These are phyloP conservation scores for Heliocidaris erythrogramma DNA, from an alignment of 35 echinoderm and acorn worm genomes.

Conservation along the genomic window DNA sequence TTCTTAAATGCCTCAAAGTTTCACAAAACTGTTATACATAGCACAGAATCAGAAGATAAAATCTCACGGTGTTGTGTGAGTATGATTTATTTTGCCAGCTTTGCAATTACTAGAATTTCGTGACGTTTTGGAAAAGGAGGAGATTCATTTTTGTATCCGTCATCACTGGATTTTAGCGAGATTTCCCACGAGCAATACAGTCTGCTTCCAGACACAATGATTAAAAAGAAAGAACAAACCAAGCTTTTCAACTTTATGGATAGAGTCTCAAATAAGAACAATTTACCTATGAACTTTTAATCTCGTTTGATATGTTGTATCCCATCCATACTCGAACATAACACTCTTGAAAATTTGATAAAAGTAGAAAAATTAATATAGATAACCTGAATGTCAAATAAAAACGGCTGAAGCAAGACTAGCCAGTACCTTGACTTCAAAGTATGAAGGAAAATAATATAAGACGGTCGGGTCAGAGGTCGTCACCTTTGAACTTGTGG, in stretches of 20 bases:
- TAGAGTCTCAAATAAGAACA: no score
- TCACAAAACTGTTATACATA: no score
- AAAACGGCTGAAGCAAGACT: not conserved
- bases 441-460: not conserved
- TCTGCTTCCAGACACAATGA: not conserved
- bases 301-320: not conserved
- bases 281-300: no score
- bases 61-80: not conserved
- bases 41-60: no score
- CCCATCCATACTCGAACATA: not conserved
- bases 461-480: not conserved
- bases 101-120: slow-evolving; percentile 4
- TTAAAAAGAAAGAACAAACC: not conserved
- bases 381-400: not conserved
- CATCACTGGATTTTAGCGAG: not conserved
- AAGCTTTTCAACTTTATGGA: no score
- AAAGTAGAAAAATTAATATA: not conserved
- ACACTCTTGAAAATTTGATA: not conserved
- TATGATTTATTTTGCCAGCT: not conserved
- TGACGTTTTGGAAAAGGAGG: not conserved
- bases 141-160: not conserved
- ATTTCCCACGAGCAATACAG: slow-evolving; percentile 1
- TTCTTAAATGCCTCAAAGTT: no score
- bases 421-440: not conserved
- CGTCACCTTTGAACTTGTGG: not conserved